phyloP scores from a whole-genome alignment of 2,113 vertebrate species.

The Mandrillus leucophaeus region DNA sequence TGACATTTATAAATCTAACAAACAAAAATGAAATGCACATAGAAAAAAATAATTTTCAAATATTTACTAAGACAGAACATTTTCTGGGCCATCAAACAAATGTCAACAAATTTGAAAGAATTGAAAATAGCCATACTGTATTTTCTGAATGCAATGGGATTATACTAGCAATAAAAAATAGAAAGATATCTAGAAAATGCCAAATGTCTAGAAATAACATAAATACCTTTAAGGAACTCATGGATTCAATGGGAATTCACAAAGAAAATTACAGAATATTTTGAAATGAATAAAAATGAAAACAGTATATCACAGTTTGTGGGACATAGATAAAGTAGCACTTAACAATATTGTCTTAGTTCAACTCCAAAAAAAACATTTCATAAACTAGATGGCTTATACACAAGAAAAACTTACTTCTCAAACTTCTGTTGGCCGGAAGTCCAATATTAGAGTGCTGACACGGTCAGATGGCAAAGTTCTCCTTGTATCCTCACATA shows the following conservation, averaged over 20 bases:
- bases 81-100: neutral
- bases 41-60: neutral
- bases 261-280: neutral
- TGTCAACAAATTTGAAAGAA: neutral
- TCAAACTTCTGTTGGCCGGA: neutral
- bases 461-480: too few relatives aligned
- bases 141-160: neutral
- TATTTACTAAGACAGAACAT: neutral
- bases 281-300: neutral
- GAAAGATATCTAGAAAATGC: neutral
- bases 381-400: neutral
- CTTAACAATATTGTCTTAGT: neutral
- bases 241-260: neutral
- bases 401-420: neutral
- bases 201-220: neutral
- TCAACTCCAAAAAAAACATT: neutral
- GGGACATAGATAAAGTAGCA: neutral
- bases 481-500: neutral
- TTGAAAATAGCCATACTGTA: neutral
- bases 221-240: neutral
- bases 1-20: neutral
- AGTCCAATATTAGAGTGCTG: neutral
- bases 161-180: neutral
- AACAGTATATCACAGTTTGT: neutral
- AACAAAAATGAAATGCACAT: neutral